Base-by-base conservation (phyloP, 2,888 invertebrate species). In the Drosophila picticornis region DNA sequence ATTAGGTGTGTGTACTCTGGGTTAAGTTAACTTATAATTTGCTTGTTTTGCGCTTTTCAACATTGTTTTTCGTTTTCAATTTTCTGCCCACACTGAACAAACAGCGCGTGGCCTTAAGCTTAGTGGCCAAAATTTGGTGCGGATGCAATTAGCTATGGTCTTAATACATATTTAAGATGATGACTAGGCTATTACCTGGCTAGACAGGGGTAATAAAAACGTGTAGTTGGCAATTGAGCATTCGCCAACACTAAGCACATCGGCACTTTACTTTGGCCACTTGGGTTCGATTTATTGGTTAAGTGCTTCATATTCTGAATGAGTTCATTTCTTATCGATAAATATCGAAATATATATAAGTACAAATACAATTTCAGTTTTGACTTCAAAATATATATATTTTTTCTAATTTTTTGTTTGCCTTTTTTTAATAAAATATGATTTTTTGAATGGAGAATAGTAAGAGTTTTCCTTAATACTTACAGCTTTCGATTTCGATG, bases 401-500 rank as follows among this genome's bases (percentile, higher is more conserved):
- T 34, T 34, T 46, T 52, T 34, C 50, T 56, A 57, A 38, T 31
- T 31, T 55, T 62, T 57, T 58, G 13, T 55, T 72, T 58, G 4
- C 40, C 51, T 55, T 55, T 27, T 27, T 36, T 51, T 46, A 2
- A 22, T 55, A 25, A 6, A 22, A 48, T 16, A 29, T 57, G 22
- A 31, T 16, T 19, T 57, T 50, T 67, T 7, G 22, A 25, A 60
- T 51, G 43, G 13, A 40, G 19, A 48, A n/a, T 46, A 46, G 16
- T 46, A 22, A 25, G 11, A n/a, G 29, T 34, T 10, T 13, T 38
- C 46, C 52, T 48, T 34, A 29, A 57, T 96, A 98, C 98, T 98
- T 96, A 98, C 98, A 98, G 95, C 98, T 98, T 95, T 98, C 98
- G 91, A 98, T 98, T 95, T 98, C 98, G 93, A 98, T 97, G 93